Evolutionary conservation across 2,797 vertebrate genomes (phyloP), one percentile per base, ranked within the genome.

Genomic region (Triplophysa bombifrons): DNA sequence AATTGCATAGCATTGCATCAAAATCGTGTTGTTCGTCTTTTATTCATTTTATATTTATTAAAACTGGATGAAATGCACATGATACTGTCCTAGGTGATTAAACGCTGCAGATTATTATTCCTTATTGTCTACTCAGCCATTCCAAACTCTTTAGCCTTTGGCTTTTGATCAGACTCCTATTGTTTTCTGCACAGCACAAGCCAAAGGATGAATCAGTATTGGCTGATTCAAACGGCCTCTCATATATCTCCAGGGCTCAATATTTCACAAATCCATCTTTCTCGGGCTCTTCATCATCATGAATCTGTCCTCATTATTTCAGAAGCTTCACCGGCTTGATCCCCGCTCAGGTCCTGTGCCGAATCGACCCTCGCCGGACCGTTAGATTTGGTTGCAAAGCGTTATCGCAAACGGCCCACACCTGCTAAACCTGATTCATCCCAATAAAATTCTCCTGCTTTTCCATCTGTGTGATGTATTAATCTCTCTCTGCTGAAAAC

Each of bases 401-500:
- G 34, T 84, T 76, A 80, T 82, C 48, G 2, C 22, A 30, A 76
- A 76, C 12, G 34, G 22, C 46, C 16, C 71, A 67, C 64, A 74
- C 77, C 64, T 63, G 75, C 44, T 72, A 82, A 84, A 80, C 76
- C 74, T 5, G 34, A 78, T 70, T 66, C 68, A 30, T 77, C 74
- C 81, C 66, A 78, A 17, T 16, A n/a, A 60, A 56, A 3, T 68
- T 60, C 50, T 41, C 11, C 48, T 76, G 50, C 79, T 74, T 60
- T 61, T 61, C 25, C 34, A 67, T 38, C 20, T n/a, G 55, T 58
- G 58, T 74, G 74, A 82, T 82, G 30, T 71, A 82, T 82, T 78
- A 77, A 84, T 84, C 70, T 82, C 70, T 66, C 34, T 80, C 60
- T 72, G 78, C 17, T 9, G 75, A 73, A 67, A 78, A 67, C 83